Evolutionary conservation across 2,797 vertebrate genomes (phyloP), one percentile per base, ranked within the genome.

Genomic region (Atherinosoma microstoma): DNA sequence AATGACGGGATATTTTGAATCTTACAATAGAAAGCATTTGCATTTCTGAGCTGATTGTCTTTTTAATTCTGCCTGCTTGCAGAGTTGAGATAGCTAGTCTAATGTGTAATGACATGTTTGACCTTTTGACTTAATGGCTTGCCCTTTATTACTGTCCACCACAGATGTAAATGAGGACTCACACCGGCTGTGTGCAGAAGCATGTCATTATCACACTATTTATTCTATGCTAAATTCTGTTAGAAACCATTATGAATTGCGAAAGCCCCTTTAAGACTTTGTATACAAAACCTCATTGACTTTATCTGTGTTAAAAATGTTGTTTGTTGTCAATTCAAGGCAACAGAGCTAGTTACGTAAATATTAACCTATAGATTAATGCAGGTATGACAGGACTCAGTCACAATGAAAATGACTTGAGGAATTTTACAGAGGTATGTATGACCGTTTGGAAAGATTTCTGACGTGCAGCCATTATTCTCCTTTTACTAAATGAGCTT

Each of bases 101-200:
- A 42, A 42, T 0, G 29, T 42, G 0, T 70, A 64, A 47, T 20
- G 51, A 65, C 30, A 42, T 15, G 24, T 61, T 22, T n/a, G 30
- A 0, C 34, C 1, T 66, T 61, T 47, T 32, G 20, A 40, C 57
- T 63, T 35, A 38, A 78, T 8, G 2, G 36, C 24, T 54, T 62
- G 16, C 42, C 38, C 12, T 76, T 66, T 57, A 67, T 64, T 32
- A 20, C 1, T 32, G 29, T 67, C 40, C 59, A 64, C 6, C 2
- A 12, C 11, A 30, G 51, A 42, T 22, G 20, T 6, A 35, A 64
- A 64, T 51, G 27, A 70, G 49, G 22, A 12, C 22, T 5, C 22
- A 24, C 22, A 12, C 4, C 40, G 12, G 58, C 59, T 58, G 40
- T 35, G 53, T 3, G 27, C 1, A 40, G 15, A 16, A 42, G 64